Evolutionary conservation across 2,797 vertebrate species (phyloP).

Genomic region (Tenualosa ilisha): DNA sequence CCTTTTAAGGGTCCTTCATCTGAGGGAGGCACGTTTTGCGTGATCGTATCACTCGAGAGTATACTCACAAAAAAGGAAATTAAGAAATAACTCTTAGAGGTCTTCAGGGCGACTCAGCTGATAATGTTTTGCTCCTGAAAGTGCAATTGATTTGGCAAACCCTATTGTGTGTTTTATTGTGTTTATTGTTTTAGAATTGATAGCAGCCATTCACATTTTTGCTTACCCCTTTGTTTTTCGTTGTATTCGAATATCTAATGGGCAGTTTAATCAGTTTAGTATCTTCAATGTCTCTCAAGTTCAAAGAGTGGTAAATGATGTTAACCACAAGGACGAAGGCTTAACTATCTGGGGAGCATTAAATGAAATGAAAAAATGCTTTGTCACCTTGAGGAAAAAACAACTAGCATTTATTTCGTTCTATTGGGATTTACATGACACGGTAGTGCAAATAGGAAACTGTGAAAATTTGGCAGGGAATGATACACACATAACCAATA

Average conservation of each 20-base stretch:
- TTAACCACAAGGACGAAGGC: background rate
- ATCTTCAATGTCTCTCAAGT: background rate
- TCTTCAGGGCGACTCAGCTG: background rate
- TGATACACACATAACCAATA: background rate
- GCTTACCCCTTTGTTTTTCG: background rate
- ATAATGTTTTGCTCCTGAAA: constrained; percentile 1
- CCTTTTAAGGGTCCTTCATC: constrained; percentile 4
- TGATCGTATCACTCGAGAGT: constrained; percentile 12
- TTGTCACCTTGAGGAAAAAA: background rate
- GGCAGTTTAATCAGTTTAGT: background rate
- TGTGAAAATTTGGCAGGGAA: background rate
- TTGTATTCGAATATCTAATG: background rate
- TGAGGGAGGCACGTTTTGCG: constrained; percentile 15
- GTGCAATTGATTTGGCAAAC: background rate
- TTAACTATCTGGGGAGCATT: background rate
- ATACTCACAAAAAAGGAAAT: background rate
- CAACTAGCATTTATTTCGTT: background rate
- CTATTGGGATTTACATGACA: background rate
- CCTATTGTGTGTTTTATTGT: background rate
- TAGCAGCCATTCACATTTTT: background rate
- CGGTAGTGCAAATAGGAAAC: background rate
- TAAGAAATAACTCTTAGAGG: constrained; percentile 18
- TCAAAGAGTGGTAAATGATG: background rate
- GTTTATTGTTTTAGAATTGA: constrained; percentile 3
- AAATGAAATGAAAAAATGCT: background rate